Percentiles rank a stretch among this genome's conserved stretches.
phyloP scores from a whole-genome alignment of 1,140 invertebrate genomes.

The Sinonovacula constricta region DNA sequence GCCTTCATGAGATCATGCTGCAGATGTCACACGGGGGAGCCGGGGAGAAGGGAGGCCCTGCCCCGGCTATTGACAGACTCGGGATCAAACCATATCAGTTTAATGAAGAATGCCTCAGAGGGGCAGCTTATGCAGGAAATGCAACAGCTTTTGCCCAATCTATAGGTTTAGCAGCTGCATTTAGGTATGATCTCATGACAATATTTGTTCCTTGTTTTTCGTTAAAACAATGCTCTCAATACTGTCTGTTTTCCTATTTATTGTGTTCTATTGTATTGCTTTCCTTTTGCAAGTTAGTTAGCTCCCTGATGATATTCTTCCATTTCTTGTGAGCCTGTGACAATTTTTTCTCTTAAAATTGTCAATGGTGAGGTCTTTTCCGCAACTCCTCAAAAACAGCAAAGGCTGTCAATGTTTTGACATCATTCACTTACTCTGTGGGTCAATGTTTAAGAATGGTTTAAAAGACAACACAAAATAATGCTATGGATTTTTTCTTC shows the following conservation, averaged over 20 bases:
- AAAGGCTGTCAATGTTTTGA: too few species aligned
- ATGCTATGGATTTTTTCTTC: neutral
- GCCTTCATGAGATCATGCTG: slow-evolving; percentile 67
- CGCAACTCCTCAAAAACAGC: too few species aligned
- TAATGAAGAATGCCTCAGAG: slow-evolving; percentile 75
- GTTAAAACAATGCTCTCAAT: neutral
- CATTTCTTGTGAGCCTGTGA: too few species aligned
- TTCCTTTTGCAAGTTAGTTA: too few species aligned
- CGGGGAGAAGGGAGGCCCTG: slow-evolving; percentile 66
- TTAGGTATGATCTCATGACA: slow-evolving; percentile 60
- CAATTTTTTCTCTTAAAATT: too few species aligned
- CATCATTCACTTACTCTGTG: too few species aligned
- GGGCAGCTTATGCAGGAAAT: slow-evolving; percentile 66
- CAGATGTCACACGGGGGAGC: slow-evolving; percentile 74
- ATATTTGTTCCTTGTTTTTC: neutral
- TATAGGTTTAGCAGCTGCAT: slow-evolving; percentile 73
- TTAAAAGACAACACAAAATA: too few species aligned
- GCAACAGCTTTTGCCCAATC: slow-evolving; percentile 75
- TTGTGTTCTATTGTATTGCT: too few species aligned
- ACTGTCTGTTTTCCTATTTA: too few species aligned
- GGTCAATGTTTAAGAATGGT: too few species aligned
- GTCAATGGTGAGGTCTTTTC: too few species aligned
- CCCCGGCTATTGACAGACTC: slow-evolving; percentile 72
- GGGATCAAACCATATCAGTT: slow-evolving; percentile 74
- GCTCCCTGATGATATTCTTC: too few species aligned